phyloP scores from a whole-genome alignment of 2,113 vertebrate species.

The Psophia crepitans region DNA sequence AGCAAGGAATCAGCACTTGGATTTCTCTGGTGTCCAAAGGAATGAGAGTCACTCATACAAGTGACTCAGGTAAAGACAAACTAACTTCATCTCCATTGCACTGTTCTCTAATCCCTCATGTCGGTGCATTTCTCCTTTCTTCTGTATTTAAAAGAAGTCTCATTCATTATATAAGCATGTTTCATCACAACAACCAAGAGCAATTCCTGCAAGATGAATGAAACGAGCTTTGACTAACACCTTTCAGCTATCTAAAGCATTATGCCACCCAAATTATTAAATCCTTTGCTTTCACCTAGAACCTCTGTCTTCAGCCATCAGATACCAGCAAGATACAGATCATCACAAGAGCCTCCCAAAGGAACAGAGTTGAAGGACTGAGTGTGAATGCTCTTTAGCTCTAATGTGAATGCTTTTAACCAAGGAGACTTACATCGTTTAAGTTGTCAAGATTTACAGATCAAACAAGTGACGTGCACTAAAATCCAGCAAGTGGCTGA shows the following conservation, averaged over 20 bases:
- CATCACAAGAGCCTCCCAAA: background rate
- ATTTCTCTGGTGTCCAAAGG: background rate
- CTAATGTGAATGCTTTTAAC: background rate
- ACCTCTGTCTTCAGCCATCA: background rate
- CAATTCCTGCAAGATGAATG: background rate
- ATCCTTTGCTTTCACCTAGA: background rate
- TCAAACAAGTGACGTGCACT: background rate
- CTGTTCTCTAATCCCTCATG: background rate
- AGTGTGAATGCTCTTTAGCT: background rate
- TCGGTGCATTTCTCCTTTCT: background rate
- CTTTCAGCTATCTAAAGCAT: background rate
- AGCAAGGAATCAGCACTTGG: background rate
- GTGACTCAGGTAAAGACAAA: background rate
- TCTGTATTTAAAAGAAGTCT: background rate
- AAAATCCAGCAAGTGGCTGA: background rate
- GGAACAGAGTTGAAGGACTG: background rate
- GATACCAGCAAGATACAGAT: background rate
- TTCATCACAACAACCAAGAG: background rate
- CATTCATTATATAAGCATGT: background rate
- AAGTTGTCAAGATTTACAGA: background rate
- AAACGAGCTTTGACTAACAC: background rate
- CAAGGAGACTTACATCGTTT: background rate
- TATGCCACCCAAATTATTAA: background rate
- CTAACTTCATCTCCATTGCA: background rate
- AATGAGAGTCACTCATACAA: background rate